A percentile compares a stretch with the other conserved stretches of the same genome.
These are phyloP conservation scores for Ectemnius cavifrons DNA, from an alignment of 2,888 invertebrate genomes.

Conservation along the genomic window DNA sequence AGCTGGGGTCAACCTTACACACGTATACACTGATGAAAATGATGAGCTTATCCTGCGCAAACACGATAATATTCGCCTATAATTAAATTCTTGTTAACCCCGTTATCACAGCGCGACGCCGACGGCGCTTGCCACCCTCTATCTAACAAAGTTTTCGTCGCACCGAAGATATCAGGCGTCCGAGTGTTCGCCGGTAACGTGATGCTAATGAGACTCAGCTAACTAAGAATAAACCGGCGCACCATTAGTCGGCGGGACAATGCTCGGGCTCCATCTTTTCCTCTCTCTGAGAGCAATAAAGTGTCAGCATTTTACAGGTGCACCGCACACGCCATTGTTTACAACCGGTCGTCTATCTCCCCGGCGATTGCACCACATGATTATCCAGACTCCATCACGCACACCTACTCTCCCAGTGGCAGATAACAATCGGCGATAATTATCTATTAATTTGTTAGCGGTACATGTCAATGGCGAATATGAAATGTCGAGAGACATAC, in stretches of 20 bases:
- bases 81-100: constrained; percentile 27
- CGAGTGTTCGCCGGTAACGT: too few species aligned
- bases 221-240: background rate
- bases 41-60: constrained; percentile 6
- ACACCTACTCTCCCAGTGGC: background rate
- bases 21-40: background rate
- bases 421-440: constrained; percentile 2
- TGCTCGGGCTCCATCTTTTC: background rate
- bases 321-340: constrained; percentile 5
- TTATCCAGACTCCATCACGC: too few species aligned
- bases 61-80: constrained; percentile 20
- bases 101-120: constrained; percentile 3
- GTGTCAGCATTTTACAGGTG: constrained; percentile 8
- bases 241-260: background rate
- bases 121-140: background rate
- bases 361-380: too few species aligned
- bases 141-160: background rate
- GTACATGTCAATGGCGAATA: too few species aligned
- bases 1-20: too few species aligned
- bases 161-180: background rate
- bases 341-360: background rate
- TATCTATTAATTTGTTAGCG: constrained; percentile 2
- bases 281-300: background rate
- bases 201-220: too few species aligned
- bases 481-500: too few species aligned